Percentiles rank a stretch among this genome's conserved stretches.
Conservation (phyloP, 2,888 invertebrate genomes). For the Eledone cirrhosa region DNA sequence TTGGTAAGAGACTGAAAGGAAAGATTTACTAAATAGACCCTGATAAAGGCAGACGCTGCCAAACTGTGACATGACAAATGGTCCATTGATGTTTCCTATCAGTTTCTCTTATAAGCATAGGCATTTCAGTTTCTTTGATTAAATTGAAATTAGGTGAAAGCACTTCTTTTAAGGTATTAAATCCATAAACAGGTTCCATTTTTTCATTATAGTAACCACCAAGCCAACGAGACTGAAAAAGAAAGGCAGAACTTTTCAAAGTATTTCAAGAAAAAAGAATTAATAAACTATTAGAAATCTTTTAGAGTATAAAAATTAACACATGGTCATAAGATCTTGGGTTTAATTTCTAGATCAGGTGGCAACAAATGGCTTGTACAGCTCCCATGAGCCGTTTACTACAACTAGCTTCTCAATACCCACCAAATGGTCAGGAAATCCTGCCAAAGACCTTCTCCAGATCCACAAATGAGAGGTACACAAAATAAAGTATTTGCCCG, state of each 20-base stretch:
- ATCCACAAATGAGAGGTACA: too few relatives aligned
- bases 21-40: too few relatives aligned
- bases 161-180: constrained; percentile 55
- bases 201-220: constrained; percentile 57
- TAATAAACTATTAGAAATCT: background rate
- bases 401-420: too few relatives aligned
- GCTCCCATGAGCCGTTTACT: too few relatives aligned
- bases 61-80: constrained; percentile 65
- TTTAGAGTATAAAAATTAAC: constrained; percentile 6
- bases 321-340: too few relatives aligned
- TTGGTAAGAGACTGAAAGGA: too few relatives aligned
- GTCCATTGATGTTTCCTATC: constrained; percentile 65
- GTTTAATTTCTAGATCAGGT: too few relatives aligned
- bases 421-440: too few relatives aligned
- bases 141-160: constrained; percentile 56
- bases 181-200: constrained; percentile 52
- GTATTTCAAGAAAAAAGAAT: background rate
- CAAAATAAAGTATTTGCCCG: too few relatives aligned
- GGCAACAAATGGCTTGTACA: too few relatives aligned
- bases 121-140: constrained; percentile 58
- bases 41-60: constrained; percentile 45
- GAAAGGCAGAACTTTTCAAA: background rate
- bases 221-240: constrained; percentile 54
- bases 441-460: too few relatives aligned
- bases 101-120: constrained; percentile 65